Percentiles rank a stretch among this genome's conserved stretches.
Evolutionary conservation across 2,888 invertebrate genomes (phyloP).

Genomic region (Melinopterus prodromus): DNA sequence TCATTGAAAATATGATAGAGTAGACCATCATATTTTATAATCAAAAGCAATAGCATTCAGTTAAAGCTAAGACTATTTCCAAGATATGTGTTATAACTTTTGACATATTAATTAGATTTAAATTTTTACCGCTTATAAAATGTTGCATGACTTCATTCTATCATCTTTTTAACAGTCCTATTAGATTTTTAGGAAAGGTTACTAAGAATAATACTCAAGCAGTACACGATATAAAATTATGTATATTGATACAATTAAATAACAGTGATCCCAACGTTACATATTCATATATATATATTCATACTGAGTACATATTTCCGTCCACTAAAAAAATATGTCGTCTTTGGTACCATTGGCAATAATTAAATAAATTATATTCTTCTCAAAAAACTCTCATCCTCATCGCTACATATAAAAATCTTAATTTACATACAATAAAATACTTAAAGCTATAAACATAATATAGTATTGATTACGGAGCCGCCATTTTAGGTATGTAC

Average conservation of each 20-base stretch:
- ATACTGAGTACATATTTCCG: constrained; percentile 5
- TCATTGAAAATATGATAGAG: too few species aligned
- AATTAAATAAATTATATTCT: constrained; percentile 31
- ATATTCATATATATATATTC: too few species aligned
- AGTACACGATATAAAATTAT: not conserved
- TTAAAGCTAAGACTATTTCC: too few species aligned
- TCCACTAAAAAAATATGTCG: constrained; percentile 19
- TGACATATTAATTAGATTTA: too few species aligned
- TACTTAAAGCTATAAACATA: constrained; percentile 23
- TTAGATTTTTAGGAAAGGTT: not conserved
- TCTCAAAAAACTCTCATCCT: constrained; percentile 19
- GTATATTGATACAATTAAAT: constrained; percentile 11
- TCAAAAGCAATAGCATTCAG: too few species aligned
- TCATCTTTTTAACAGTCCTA: too few species aligned
- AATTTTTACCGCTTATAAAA: too few species aligned
- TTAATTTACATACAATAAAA: constrained; percentile 25
- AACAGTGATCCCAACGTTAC: constrained; percentile 13
- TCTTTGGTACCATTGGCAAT: constrained; percentile 56
- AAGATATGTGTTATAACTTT: too few species aligned
- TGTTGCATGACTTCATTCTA: too few species aligned
- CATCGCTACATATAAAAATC: constrained; percentile 18
- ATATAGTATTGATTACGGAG: constrained; percentile 35
- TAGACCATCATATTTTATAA: too few species aligned
- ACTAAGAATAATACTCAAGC: not conserved
- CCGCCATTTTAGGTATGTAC: constrained; percentile 45